These are phyloP conservation scores for Capitulum mitella DNA, from an alignment of 2,888 invertebrate species.

Conservation along the genomic window DNA sequence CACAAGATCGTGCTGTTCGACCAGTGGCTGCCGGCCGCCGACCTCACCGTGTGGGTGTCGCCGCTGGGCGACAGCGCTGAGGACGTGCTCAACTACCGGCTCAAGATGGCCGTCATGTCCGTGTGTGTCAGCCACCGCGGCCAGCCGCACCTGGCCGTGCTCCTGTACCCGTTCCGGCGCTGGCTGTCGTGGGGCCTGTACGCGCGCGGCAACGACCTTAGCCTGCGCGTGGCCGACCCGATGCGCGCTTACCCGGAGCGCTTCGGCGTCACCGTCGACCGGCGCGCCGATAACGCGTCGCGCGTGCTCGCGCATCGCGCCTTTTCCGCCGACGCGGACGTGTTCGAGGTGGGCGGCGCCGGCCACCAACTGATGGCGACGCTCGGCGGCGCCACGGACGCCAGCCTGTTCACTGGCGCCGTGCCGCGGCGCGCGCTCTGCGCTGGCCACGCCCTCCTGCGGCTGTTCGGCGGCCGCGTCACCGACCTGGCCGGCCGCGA, in stretches of 20 bases:
- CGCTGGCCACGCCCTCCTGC: background rate
- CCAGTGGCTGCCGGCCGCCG: slow-evolving; percentile 13
- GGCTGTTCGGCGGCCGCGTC: slow-evolving; percentile 3
- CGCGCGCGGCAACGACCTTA: slow-evolving; percentile 10
- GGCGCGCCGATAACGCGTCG: background rate
- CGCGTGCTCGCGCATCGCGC: background rate
- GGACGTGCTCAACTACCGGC: background rate
- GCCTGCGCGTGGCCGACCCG: background rate
- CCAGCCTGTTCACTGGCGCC: background rate
- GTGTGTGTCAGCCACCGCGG: background rate
- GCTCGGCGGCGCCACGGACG: background rate
- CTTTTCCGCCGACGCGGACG: background rate
- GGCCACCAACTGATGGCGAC: background rate
- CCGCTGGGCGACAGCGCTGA: background rate
- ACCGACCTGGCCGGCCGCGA: background rate
- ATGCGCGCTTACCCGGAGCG: background rate
- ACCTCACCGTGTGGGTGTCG: slow-evolving; percentile 1
- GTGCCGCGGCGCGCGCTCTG: background rate
- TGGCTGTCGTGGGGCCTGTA: background rate
- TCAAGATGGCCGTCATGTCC: background rate
- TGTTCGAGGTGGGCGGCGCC: background rate
- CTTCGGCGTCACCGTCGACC: background rate
- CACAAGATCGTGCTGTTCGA: slow-evolving; percentile 23
- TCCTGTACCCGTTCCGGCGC: background rate
- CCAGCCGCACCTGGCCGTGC: background rate